Evolutionary conservation across 1,140 invertebrate genomes (phyloP).

Genomic region (Drosophila mojavensis): DNA sequence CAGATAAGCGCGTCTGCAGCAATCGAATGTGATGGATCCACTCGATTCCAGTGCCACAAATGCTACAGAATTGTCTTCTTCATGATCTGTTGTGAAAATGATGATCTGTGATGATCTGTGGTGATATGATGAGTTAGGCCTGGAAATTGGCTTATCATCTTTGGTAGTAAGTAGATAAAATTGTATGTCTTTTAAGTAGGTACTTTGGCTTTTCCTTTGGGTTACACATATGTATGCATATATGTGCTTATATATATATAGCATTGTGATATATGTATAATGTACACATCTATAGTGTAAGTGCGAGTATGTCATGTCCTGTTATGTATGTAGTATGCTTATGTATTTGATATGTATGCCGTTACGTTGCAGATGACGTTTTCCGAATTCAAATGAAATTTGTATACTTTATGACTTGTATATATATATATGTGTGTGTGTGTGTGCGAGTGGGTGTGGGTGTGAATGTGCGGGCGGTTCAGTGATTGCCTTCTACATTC

Average conservation of each 20-base stretch:
- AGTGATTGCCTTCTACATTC: slow-evolving; percentile 29
- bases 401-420: too few relatives aligned
- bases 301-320: slow-evolving; percentile 41
- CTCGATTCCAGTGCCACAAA: slow-evolving; percentile 19
- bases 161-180: slow-evolving; percentile 61
- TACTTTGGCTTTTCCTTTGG: slow-evolving; percentile 77
- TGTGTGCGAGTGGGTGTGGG: slow-evolving; percentile 16
- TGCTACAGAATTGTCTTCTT: slow-evolving; percentile 41
- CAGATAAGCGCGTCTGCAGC: slow-evolving; percentile 31
- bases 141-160: slow-evolving; percentile 36
- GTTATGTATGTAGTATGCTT: slow-evolving; percentile 36
- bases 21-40: background rate
- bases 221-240: slow-evolving; percentile 47
- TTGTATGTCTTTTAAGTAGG: slow-evolving; percentile 74
- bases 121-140: slow-evolving; percentile 24
- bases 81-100: slow-evolving; percentile 10
- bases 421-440: background rate
- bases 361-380: slow-evolving; percentile 72
- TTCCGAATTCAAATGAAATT: slow-evolving; percentile 25
- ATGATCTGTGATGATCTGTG: background rate
- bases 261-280: slow-evolving; percentile 30
- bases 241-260: slow-evolving; percentile 28
- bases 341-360: slow-evolving; percentile 77
- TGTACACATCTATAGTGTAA: slow-evolving; percentile 44
- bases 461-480: background rate